These are phyloP conservation scores for Rhadinocentrus ornatus DNA, from an alignment of 2,797 vertebrate genomes.

Conservation along the genomic window DNA sequence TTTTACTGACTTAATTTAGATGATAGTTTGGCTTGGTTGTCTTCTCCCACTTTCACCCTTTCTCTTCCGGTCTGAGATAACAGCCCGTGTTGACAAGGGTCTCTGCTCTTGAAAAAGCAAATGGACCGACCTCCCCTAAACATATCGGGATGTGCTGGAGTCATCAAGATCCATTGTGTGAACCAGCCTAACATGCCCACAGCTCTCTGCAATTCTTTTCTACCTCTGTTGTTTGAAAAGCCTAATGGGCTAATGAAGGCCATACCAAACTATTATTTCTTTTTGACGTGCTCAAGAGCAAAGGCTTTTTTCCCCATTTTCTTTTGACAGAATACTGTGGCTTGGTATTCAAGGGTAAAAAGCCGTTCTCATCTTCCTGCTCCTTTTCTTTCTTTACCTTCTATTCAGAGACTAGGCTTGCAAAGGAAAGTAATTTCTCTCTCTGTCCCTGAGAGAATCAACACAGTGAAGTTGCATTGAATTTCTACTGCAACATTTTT, in stretches of 20 bases:
- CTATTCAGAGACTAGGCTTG: slow-evolving; percentile 69
- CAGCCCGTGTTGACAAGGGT: slow-evolving; percentile 36
- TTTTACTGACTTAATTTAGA: slow-evolving; percentile 64
- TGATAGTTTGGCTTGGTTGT: slow-evolving; percentile 39
- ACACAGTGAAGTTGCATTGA: slow-evolving; percentile 77
- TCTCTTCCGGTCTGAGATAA: slow-evolving; percentile 53
- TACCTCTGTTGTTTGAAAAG: slow-evolving; percentile 60
- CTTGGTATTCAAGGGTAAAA: slow-evolving; percentile 77
- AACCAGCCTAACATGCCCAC: slow-evolving; percentile 44
- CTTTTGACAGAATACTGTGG: slow-evolving; percentile 66
- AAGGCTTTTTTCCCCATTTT: slow-evolving; percentile 51
- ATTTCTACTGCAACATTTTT: slow-evolving; percentile 73
- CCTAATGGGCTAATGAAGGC: slow-evolving; percentile 70
- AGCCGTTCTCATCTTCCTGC: slow-evolving; percentile 67
- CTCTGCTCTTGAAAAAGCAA: slow-evolving; percentile 56
- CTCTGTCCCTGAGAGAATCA: slow-evolving; percentile 79
- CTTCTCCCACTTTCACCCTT: slow-evolving; percentile 30
- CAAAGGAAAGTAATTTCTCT: slow-evolving; percentile 80
- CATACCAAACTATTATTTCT: slow-evolving; percentile 69
- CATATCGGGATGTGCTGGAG: slow-evolving; percentile 59
- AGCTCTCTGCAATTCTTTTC: slow-evolving; percentile 53
- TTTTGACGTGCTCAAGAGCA: slow-evolving; percentile 53
- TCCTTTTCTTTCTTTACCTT: slow-evolving; percentile 70
- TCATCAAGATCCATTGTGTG: slow-evolving; percentile 70
- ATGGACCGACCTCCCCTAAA: slow-evolving; percentile 30